phyloP scores from a whole-genome alignment of 2,888 invertebrate species.

The Arctia plantaginis region DNA sequence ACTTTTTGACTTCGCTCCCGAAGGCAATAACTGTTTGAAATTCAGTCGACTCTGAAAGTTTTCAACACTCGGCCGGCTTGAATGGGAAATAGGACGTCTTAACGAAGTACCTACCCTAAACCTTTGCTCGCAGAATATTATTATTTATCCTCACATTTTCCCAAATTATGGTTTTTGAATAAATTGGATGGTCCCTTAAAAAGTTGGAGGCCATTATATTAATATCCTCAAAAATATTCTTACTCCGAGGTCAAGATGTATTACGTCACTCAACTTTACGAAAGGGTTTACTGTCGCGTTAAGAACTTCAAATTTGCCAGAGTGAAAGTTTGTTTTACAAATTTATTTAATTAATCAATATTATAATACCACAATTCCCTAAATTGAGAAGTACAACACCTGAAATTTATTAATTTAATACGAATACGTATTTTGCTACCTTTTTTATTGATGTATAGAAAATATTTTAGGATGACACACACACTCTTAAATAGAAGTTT shows the following conservation, averaged over 20 bases:
- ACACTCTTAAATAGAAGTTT: too few relatives aligned
- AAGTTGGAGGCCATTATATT: slow-evolving; percentile 14
- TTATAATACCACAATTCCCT: slow-evolving; percentile 8
- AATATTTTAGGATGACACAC: too few relatives aligned
- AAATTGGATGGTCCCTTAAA: slow-evolving; percentile 15
- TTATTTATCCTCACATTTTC: slow-evolving; percentile 34
- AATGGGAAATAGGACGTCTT: slow-evolving; percentile 51
- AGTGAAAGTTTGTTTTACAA: slow-evolving; percentile 30
- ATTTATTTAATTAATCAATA: slow-evolving; percentile 9
- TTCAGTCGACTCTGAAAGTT: slow-evolving; percentile 53
- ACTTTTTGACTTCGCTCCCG: slow-evolving; percentile 15
- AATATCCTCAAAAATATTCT: slow-evolving; percentile 12
- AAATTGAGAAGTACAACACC: background rate
- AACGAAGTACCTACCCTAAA: slow-evolving; percentile 45
- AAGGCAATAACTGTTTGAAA: slow-evolving; percentile 51
- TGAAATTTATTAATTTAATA: too few relatives aligned
- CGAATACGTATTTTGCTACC: too few relatives aligned
- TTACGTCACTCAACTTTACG: slow-evolving; percentile 13
- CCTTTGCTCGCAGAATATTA: slow-evolving; percentile 24
- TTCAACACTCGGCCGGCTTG: slow-evolving; percentile 41
- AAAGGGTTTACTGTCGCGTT: slow-evolving; percentile 18
- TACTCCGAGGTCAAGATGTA: slow-evolving; percentile 23
- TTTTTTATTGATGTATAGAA: too few relatives aligned
- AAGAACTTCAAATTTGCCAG: slow-evolving; percentile 16
- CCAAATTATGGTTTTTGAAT: slow-evolving; percentile 22